Evolutionary conservation across 2,113 vertebrate genomes (phyloP).

Genomic region (Cynoglossus semilaevis): DNA sequence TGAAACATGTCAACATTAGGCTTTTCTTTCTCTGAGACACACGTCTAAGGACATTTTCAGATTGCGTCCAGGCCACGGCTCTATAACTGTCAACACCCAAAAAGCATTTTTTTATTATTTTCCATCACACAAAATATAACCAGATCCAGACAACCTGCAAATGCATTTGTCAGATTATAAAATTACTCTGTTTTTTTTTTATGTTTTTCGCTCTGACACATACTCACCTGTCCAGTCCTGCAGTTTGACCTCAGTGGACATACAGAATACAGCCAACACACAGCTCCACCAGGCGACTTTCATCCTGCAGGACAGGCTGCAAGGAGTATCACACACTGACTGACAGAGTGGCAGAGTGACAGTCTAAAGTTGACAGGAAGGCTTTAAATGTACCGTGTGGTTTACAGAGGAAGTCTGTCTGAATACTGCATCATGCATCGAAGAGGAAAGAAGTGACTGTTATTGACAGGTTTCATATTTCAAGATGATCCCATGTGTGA

Average conservation of each 20-base stretch:
- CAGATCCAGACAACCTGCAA: too few relatives aligned
- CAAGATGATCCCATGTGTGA: too few relatives aligned
- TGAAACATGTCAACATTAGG: neutral
- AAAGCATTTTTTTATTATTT: too few relatives aligned
- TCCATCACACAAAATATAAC: too few relatives aligned
- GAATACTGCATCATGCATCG: neutral
- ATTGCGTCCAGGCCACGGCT: too few relatives aligned
- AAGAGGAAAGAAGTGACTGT: neutral
- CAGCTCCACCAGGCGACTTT: slow-evolving; percentile 42
- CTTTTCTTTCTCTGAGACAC: neutral
- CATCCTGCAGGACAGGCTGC: slow-evolving; percentile 39
- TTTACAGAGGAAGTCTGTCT: neutral
- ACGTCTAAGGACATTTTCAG: too few relatives aligned
- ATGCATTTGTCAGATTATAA: too few relatives aligned
- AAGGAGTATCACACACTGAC: neutral
- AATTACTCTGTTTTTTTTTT: too few relatives aligned
- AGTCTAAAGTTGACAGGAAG: neutral
- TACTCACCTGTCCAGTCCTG: slow-evolving; percentile 47
- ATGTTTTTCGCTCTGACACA: neutral
- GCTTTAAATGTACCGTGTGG: slow-evolving; percentile 2
- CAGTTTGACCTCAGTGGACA: slow-evolving; percentile 12
- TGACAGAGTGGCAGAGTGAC: neutral
- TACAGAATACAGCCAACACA: slow-evolving; percentile 52
- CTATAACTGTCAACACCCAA: too few relatives aligned
- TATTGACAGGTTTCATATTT: neutral